These are phyloP conservation scores for Axea sp. DNA, from an alignment of 2,888 invertebrate genomes.

Conservation along the genomic window DNA sequence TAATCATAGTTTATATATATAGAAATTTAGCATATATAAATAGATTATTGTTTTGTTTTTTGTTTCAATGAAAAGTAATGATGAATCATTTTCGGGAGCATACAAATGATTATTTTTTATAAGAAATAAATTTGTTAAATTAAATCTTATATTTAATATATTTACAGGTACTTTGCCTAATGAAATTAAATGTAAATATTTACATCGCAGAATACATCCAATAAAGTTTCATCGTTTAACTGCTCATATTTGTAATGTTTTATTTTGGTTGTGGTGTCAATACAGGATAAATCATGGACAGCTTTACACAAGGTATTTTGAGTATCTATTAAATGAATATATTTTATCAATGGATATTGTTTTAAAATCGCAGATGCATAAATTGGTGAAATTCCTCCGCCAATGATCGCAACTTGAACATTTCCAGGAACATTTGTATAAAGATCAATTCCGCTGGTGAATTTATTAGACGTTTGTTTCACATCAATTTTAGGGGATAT, in stretches of 20 bases:
- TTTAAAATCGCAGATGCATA: constrained; percentile 72
- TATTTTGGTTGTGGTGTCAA: constrained; percentile 70
- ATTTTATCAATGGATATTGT: constrained; percentile 70
- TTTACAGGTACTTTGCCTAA: no score
- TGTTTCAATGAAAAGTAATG: no score
- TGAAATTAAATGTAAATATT: no score
- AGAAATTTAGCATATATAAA: no score
- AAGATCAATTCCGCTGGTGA: background rate
- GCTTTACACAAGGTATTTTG: constrained; percentile 62
- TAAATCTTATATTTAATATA: no score
- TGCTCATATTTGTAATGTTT: constrained; percentile 67
- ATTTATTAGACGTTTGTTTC: no score
- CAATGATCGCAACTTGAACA: constrained; percentile 71
- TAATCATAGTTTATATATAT: no score
- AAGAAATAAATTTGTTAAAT: no score
- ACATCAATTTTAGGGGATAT: no score
- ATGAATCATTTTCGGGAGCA: no score
- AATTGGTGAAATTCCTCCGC: constrained; percentile 69
- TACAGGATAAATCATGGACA: constrained; percentile 66
- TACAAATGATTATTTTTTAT: no score
- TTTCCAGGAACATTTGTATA: constrained; percentile 16
- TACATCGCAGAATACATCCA: constrained; percentile 39
- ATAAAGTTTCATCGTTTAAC: constrained; percentile 65
- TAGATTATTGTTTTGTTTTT: no score
- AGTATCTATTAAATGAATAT: constrained; percentile 69